Evolutionary conservation across 2,888 invertebrate genomes (phyloP).

Genomic region (Tricholauxania praeusta): DNA sequence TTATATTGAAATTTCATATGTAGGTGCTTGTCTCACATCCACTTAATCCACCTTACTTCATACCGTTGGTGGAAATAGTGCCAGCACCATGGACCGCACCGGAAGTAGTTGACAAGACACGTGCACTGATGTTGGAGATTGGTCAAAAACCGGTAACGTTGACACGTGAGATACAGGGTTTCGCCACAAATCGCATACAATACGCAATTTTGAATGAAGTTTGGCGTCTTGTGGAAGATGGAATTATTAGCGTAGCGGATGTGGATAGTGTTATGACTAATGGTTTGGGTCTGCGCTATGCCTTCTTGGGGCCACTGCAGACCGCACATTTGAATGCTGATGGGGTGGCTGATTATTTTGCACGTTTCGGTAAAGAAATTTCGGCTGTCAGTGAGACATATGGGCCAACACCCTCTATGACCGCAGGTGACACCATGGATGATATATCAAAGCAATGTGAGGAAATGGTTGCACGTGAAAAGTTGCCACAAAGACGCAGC

Average conservation of each 20-base stretch:
- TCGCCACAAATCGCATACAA: conserved; percentile 93
- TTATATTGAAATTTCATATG: neutral
- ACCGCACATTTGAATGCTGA: conserved; percentile 95
- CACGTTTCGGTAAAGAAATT: conserved; percentile 74
- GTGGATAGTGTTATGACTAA: conserved; percentile 93
- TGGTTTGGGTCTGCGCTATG: conserved; percentile 94
- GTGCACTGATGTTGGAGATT: conserved; percentile 83
- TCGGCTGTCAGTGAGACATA: conserved; percentile 77
- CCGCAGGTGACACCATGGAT: conserved; percentile 71
- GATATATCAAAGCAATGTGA: conserved; percentile 80
- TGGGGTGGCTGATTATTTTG: conserved; percentile 76
- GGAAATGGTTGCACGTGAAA: conserved; percentile 77
- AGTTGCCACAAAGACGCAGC: conserved; percentile 76
- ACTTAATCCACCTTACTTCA: conserved; percentile 96
- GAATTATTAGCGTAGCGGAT: conserved; percentile 85
- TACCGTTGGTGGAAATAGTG: conserved; percentile 93
- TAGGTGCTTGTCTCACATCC: conserved; percentile 84
- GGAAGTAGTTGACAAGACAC: conserved; percentile 78
- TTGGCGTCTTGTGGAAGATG: conserved; percentile 87
- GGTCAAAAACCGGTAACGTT: conserved; percentile 92
- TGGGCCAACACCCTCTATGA: conserved; percentile 79
- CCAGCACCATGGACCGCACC: conserved; percentile 93
- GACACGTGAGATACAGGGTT: conserved; percentile 88
- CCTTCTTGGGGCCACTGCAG: conserved; percentile 93
- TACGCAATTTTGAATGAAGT: conserved; percentile 94